Evolutionary conservation across 2,113 vertebrate species (phyloP).

Genomic region (Tichodroma muraria): DNA sequence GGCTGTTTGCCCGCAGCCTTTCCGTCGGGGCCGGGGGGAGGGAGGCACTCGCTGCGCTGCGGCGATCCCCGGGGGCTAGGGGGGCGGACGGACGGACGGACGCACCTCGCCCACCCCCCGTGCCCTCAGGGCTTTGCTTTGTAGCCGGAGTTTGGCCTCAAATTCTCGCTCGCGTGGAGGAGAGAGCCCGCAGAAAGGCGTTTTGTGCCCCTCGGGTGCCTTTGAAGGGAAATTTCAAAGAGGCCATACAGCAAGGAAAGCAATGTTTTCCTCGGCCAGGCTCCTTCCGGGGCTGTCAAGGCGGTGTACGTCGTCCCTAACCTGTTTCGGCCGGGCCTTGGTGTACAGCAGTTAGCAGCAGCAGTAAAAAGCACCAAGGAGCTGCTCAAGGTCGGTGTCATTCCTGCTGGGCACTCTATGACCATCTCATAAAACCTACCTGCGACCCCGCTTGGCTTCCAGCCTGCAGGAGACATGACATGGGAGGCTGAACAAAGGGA

Average conservation of each 20-base stretch:
- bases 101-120: neutral
- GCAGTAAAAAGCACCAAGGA: neutral
- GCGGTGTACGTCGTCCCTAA: neutral
- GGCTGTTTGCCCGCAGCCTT: neutral
- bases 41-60: neutral
- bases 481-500: neutral
- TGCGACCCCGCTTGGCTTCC: neutral
- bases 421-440: neutral
- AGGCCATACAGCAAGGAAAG: neutral
- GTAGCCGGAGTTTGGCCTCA: neutral
- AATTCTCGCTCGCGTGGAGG: neutral
- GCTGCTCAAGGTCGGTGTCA: neutral
- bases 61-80: neutral
- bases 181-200: neutral
- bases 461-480: neutral
- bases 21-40: neutral
- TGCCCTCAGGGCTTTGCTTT: neutral
- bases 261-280: neutral
- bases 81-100: neutral
- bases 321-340: neutral
- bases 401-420: rapidly evolving
- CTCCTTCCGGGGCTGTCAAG: neutral
- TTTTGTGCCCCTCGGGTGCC: neutral
- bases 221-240: neutral
- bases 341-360: rapidly evolving